Conservation (phyloP, 2,113 vertebrate genomes). For the Plecotus auritus region DNA sequence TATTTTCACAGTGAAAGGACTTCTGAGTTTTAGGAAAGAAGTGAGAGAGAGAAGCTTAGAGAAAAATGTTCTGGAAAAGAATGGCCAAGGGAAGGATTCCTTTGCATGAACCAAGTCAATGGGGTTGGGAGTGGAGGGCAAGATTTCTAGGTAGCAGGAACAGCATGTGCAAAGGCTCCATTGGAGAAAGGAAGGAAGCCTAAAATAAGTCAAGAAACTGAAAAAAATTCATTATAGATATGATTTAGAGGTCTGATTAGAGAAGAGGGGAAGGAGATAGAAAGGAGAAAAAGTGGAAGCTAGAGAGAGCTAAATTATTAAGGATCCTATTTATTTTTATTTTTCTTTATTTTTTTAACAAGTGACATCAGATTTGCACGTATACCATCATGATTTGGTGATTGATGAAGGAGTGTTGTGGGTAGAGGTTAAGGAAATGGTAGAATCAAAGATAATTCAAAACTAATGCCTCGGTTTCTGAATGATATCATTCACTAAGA, state of each 20-base stretch:
- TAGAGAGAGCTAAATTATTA: not conserved
- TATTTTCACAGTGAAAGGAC: not conserved
- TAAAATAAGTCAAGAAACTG: not conserved
- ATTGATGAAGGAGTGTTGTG: not conserved
- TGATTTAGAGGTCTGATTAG: not conserved
- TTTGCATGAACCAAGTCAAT: not conserved
- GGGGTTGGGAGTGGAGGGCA: not conserved
- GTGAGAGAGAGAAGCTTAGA: not conserved
- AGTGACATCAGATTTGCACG: not conserved
- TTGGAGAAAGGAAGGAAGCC: not conserved
- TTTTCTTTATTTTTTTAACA: not conserved
- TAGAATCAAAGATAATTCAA: not conserved
- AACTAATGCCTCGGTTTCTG: slow-evolving; percentile 24
- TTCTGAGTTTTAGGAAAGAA: slow-evolving; percentile 2
- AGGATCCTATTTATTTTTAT: not conserved
- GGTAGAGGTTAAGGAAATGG: not conserved
- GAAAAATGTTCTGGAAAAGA: not conserved
- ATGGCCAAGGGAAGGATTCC: not conserved
- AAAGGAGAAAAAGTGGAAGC: not conserved
- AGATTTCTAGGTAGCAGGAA: not conserved
- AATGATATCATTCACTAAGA: not conserved
- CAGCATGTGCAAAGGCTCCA: not conserved
- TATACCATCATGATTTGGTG: not conserved
- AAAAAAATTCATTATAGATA: not conserved
- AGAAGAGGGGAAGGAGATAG: not conserved